Base-by-base conservation (phyloP, 2,797 vertebrate species). In the Eurystomus glaucurus region DNA sequence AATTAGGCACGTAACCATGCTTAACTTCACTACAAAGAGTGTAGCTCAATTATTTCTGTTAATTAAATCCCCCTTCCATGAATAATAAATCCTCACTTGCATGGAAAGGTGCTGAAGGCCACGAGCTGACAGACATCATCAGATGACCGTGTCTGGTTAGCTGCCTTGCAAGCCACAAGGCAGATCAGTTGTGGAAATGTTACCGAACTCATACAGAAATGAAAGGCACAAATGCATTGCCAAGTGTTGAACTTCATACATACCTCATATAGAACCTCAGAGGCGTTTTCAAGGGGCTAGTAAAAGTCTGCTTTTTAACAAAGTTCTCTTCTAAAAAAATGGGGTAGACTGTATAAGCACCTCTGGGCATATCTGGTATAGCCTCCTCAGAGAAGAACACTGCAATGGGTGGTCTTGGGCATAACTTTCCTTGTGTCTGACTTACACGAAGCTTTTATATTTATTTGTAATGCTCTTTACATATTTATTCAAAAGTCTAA, bases 401-500 rank as follows among this genome's bases (percentile, higher is more conserved):
- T 76, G 57, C 46, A 61, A 58, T 83, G 93, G 93, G 96, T 95
- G 94, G 95, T 94, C 96, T 88, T 2, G 7, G 84, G 72, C 61
- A 55, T 20, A 84, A 54, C 31, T 96, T 89, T 94, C 43, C 57
- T 71, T 51, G 55, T 60, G 65, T 19, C 61, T 78, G 80, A 77
- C 68, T 92, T 61, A 55, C 57, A 61, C 2, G 8, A 43, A 87
- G 60, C 64, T 80, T 96, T 93, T 92, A 11, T 91, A 89, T 95
- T 91, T 97, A 90, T 96, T 93, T 96, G 54, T 61, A 85, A 84
- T 75, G 85, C 75, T 89, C 79, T 85, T 92, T 95, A 95, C 0
- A 2, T 94, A 95, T 96, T 96, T 88, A 94, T 92, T 94, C 85
- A 75, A 92, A 97, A 94, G 62, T 60, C 75, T 96, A 97, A 97